These are phyloP conservation scores for Euplagia quadripunctaria DNA, from an alignment of 2,888 invertebrate species.

Conservation along the genomic window DNA sequence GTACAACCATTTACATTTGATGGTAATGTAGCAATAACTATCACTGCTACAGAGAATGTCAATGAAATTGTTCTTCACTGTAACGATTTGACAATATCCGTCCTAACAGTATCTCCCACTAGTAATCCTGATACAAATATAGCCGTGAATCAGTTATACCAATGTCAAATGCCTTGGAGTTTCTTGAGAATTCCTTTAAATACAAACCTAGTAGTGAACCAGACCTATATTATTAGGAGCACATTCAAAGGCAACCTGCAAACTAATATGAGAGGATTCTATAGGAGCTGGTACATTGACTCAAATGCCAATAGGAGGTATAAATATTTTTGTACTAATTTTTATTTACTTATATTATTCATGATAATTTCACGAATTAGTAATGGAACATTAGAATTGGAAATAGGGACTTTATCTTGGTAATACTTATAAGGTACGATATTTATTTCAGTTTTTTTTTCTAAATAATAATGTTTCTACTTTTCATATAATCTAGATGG, in stretches of 20 bases:
- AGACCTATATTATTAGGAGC: conserved; percentile 88
- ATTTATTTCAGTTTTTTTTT: too few relatives aligned
- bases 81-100: conserved; percentile 72
- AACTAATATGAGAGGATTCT: conserved; percentile 92
- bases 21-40: conserved; percentile 75
- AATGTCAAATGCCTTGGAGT: conserved; percentile 65
- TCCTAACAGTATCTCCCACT: conserved; percentile 67
- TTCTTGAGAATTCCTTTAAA: conserved; percentile 68
- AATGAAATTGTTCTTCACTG: conserved; percentile 76
- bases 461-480: too few relatives aligned
- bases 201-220: conserved; percentile 41
- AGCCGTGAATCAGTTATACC: conserved; percentile 50
- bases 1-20: conserved; percentile 71
- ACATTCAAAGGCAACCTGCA: conserved; percentile 90
- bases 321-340: neutral
- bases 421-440: too few relatives aligned
- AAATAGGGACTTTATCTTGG: too few relatives aligned
- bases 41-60: conserved; percentile 55
- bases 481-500: conserved; percentile 84
- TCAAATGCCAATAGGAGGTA: conserved; percentile 83
- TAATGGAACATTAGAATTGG: too few relatives aligned
- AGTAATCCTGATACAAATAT: conserved; percentile 40
- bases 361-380: too few relatives aligned
- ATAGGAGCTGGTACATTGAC: conserved; percentile 91
- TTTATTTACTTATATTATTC: too few relatives aligned